A percentile compares a stretch with the other conserved stretches of the same genome.
These are phyloP conservation scores for Thecocarcelia acutangulata DNA, from an alignment of 2,888 invertebrate species.

Conservation along the genomic window DNA sequence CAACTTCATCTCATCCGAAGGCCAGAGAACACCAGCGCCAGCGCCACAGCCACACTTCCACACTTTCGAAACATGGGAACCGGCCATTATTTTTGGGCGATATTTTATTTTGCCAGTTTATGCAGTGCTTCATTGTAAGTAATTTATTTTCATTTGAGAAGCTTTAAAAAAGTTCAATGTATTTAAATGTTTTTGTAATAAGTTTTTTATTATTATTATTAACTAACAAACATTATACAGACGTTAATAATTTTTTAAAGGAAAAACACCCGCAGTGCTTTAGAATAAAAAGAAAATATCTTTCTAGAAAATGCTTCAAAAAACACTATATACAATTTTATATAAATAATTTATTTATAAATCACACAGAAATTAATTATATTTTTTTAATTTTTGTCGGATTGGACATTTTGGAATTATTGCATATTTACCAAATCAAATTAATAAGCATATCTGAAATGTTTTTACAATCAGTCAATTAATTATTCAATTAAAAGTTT, in stretches of 20 bases:
- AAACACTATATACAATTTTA: background rate
- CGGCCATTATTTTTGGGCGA: constrained; percentile 81
- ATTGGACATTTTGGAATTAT: constrained; percentile 81
- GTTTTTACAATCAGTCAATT: constrained; percentile 32
- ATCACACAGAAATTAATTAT: constrained; percentile 46
- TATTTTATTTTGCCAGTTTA: constrained; percentile 82
- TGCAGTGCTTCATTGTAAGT: constrained; percentile 82
- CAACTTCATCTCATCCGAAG: background rate
- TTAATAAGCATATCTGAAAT: constrained; percentile 72
- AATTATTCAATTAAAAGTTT: constrained; percentile 7
- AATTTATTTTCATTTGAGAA: constrained; percentile 41
- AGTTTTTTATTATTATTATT: background rate
- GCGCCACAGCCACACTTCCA: constrained; percentile 35
- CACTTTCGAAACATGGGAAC: constrained; percentile 79
- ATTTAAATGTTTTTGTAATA: constrained; percentile 11
- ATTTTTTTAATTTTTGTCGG: constrained; percentile 80
- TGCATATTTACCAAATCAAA: constrained; percentile 72
- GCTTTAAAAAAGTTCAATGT: no score
- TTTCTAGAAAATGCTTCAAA: constrained; percentile 22
- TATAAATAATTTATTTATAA: background rate
- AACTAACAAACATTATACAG: constrained; percentile 23
- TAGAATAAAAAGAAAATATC: constrained; percentile 6
- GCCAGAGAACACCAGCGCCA: constrained; percentile 4
- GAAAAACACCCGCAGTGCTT: constrained; percentile 39
- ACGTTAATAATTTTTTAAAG: constrained; percentile 15